Evolutionary conservation across 1,140 invertebrate genomes (phyloP).

Genomic region (Diachasmimorpha longicaudata): DNA sequence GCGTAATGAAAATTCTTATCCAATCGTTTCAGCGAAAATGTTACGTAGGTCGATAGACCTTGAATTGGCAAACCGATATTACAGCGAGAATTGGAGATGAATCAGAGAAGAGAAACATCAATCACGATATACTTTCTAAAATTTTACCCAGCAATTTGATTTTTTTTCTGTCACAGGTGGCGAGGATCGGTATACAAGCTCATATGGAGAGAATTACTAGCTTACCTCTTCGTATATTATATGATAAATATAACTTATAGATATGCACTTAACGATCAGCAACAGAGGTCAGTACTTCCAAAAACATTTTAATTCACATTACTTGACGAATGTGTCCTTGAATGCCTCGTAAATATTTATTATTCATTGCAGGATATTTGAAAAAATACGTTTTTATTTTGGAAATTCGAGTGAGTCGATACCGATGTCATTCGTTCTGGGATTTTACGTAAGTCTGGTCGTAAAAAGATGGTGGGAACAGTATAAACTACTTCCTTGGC

Average conservation of each 20-base stretch:
- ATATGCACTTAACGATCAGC: conserved; percentile 79
- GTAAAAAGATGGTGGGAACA: conserved; percentile 94
- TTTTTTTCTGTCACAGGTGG: conserved; percentile 75
- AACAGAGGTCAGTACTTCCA: conserved; percentile 75
- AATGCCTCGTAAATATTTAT: background rate
- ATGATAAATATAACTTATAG: conserved; percentile 88
- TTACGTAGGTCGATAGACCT: too few relatives aligned
- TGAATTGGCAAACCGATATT: too few relatives aligned
- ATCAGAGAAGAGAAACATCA: too few relatives aligned
- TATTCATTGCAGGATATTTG: conserved; percentile 74
- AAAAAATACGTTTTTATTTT: conserved; percentile 80
- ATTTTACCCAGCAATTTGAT: background rate
- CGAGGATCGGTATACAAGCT: conserved; percentile 97
- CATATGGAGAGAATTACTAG: conserved; percentile 91
- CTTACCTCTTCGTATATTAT: conserved; percentile 87
- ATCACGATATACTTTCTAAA: too few relatives aligned
- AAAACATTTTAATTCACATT: conserved; percentile 1
- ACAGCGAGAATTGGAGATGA: too few relatives aligned
- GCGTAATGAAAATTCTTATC: too few relatives aligned
- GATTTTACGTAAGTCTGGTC: conserved; percentile 91
- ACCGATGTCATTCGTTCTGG: conserved; percentile 92
- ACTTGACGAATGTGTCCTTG: too few relatives aligned
- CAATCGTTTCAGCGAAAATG: too few relatives aligned
- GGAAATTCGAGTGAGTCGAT: conserved; percentile 82
- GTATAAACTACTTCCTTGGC: conserved; percentile 88